Conservation (phyloP, 2,888 invertebrate species). For the Dasypogon diadema region DNA sequence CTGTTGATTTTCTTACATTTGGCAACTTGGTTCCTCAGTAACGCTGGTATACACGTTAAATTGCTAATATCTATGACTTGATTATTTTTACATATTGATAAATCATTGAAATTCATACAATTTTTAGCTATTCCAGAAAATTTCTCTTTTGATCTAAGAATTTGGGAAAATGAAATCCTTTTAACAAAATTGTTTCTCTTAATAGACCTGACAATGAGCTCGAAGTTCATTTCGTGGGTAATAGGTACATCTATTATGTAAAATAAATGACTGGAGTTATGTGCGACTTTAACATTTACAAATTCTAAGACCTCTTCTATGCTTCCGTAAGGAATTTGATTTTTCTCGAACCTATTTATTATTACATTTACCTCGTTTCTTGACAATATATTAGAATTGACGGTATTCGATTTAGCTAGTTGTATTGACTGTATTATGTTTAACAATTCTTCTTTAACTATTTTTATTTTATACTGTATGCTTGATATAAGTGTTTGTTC, state of each 20-base stretch:
- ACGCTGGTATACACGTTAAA: neutral
- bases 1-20: conserved; percentile 21
- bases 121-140: conserved; percentile 1
- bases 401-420: conserved; percentile 27
- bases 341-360: conserved; percentile 12
- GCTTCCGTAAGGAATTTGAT: conserved; percentile 22
- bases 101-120: neutral
- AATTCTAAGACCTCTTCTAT: conserved; percentile 35
- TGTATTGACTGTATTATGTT: conserved; percentile 25
- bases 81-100: conserved; percentile 37
- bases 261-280: conserved; percentile 21
- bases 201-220: conserved; percentile 21
- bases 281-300: conserved; percentile 7
- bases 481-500: conserved; percentile 13
- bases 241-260: conserved; percentile 41
- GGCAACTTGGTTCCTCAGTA: conserved; percentile 10
- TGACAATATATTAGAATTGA: conserved; percentile 23
- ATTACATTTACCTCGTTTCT: conserved; percentile 7
- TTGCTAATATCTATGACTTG: conserved; percentile 37
- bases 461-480: conserved; percentile 32
- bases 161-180: conserved; percentile 4
- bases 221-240: conserved; percentile 4
- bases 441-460: conserved; percentile 22
- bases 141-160: neutral
- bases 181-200: conserved; percentile 24